Evolutionary conservation across 37 sponge, comb jelly and placozoan species (phyloP).

Genomic region (Lycopodina hypogea): DNA sequence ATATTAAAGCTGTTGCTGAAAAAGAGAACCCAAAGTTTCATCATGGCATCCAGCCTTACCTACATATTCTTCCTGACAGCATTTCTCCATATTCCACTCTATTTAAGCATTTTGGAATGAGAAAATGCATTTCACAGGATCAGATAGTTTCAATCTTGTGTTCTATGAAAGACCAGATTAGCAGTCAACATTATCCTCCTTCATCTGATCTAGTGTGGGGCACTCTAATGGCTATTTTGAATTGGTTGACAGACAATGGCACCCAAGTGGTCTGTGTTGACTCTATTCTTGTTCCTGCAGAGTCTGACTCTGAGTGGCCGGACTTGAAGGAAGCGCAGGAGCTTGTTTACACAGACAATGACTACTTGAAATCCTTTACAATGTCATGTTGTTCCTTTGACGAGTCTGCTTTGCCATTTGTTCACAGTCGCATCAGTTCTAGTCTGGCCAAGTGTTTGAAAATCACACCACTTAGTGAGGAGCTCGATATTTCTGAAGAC

Average conservation of each 20-base stretch:
- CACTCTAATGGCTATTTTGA: conserved; percentile 38
- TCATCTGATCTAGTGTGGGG: conserved; percentile 23
- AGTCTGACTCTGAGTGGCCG: conserved; percentile 21
- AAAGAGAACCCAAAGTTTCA: conserved; percentile 16
- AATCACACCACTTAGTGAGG: conserved; percentile 33
- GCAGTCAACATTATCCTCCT: background rate
- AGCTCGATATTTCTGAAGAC: conserved; percentile 50
- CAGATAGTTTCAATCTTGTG: conserved; percentile 42
- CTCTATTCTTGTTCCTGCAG: conserved; percentile 31
- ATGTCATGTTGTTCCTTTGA: background rate
- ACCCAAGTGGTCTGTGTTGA: background rate
- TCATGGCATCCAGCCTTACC: conserved; percentile 35
- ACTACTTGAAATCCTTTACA: conserved; percentile 17
- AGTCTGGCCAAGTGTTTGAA: conserved; percentile 19
- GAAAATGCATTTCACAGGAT: background rate
- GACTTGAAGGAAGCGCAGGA: conserved; percentile 5
- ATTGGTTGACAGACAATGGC: conserved; percentile 53
- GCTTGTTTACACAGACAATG: conserved; percentile 49
- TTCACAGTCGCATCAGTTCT: conserved; percentile 25
- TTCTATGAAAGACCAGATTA: conserved; percentile 25
- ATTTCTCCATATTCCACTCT: conserved; percentile 13
- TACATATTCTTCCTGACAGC: conserved; percentile 38
- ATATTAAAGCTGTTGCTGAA: conserved; percentile 11
- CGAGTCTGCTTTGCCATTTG: conserved; percentile 5
- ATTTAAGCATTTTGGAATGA: conserved; percentile 39